Percentiles rank a stretch among this genome's conserved stretches.
Evolutionary conservation across 2,797 vertebrate species (phyloP).

Genomic region (Tapera naevia): DNA sequence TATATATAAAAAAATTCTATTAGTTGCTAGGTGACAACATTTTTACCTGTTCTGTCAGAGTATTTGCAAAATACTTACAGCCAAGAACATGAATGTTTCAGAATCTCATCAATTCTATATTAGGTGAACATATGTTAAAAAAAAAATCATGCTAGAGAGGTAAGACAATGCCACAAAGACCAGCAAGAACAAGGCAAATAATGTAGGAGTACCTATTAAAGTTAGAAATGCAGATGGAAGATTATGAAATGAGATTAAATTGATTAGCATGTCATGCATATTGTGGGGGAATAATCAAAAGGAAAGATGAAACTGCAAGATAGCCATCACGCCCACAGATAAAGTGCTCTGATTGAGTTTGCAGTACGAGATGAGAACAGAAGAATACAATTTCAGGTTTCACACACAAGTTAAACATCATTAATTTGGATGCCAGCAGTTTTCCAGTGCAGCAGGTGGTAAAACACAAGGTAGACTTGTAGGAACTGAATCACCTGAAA

Average conservation of each 20-base stretch:
- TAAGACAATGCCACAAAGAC: neutral
- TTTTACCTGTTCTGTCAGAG: slow-evolving; percentile 25
- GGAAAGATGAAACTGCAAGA: neutral
- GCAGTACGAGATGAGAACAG: neutral
- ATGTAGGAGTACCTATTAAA: neutral
- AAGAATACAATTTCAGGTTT: neutral
- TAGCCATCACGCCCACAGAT: neutral
- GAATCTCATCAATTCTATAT: neutral
- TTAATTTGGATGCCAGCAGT: neutral
- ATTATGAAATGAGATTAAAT: neutral
- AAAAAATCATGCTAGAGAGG: neutral
- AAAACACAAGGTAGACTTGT: neutral
- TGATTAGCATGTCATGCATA: neutral
- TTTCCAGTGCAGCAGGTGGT: neutral
- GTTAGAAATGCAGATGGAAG: neutral
- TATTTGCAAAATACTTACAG: slow-evolving; percentile 50
- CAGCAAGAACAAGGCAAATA: neutral
- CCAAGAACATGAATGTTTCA: slow-evolving; percentile 13
- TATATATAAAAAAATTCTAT: neutral
- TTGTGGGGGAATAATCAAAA: neutral
- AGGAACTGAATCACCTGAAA: neutral
- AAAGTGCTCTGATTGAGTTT: neutral
- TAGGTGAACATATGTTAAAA: neutral
- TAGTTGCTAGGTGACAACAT: slow-evolving; percentile 56
- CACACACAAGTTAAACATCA: neutral